phyloP scores from a whole-genome alignment of 2,113 vertebrate genomes.

The Salvelinus alpinus region DNA sequence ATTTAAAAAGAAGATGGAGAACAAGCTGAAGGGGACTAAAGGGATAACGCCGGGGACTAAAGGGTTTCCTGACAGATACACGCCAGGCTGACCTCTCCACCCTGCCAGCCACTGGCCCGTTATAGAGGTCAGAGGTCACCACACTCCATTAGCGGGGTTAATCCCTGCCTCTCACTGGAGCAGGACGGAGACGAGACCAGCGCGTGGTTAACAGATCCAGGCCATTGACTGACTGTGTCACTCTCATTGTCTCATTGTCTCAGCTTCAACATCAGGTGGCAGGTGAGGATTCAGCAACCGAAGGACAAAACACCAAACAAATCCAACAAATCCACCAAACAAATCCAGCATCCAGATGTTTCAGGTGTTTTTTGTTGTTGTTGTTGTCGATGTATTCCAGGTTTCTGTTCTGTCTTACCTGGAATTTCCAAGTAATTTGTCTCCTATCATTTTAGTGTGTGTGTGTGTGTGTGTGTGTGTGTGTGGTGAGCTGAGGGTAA shows the following conservation, averaged over 20 bases:
- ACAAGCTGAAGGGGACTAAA: slow-evolving; percentile 28
- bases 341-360: too few relatives aligned
- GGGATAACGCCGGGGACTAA: slow-evolving; percentile 47
- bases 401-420: too few relatives aligned
- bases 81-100: slow-evolving; percentile 56
- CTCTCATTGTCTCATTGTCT: background rate
- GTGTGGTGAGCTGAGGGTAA: background rate
- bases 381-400: background rate
- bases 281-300: too few relatives aligned
- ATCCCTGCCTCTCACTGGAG: slow-evolving; percentile 26
- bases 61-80: slow-evolving; percentile 67
- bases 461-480: too few relatives aligned
- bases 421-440: too few relatives aligned
- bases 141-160: slow-evolving; percentile 56
- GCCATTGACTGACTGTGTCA: background rate
- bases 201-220: slow-evolving; percentile 25
- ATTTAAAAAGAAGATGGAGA: too few relatives aligned
- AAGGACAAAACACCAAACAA: too few relatives aligned
- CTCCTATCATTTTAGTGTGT: too few relatives aligned
- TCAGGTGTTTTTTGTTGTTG: background rate
- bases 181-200: slow-evolving; percentile 12
- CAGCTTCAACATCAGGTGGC: too few relatives aligned
- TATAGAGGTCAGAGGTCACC: slow-evolving; percentile 46
- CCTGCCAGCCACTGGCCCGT: slow-evolving; percentile 1
- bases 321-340: too few relatives aligned